Conservation (phyloP, 2,113 vertebrate species). For the Apistogramma diplotaenia region DNA sequence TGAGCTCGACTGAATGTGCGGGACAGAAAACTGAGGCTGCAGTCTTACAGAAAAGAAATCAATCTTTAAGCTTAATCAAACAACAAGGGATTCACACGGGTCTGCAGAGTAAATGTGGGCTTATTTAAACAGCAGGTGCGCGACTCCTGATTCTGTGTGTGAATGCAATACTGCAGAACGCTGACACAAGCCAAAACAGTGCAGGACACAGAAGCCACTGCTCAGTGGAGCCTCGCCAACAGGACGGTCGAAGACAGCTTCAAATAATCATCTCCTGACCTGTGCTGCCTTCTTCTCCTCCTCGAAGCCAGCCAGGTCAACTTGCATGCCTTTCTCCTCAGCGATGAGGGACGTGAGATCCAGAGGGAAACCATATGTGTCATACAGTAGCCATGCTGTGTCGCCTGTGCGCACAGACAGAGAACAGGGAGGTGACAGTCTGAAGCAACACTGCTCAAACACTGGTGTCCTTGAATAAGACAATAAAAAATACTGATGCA, state of each 20-base stretch:
- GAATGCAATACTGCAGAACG: conserved; percentile 24
- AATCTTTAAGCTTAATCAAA: conserved; percentile 7
- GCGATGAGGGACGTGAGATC: conserved; percentile 95
- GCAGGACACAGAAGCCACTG: neutral
- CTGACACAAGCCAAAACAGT: conserved; percentile 15
- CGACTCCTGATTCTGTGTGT: conserved; percentile 15
- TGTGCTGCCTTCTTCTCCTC: conserved; percentile 93
- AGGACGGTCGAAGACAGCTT: neutral
- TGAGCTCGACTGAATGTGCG: neutral
- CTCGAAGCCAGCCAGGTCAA: conserved; percentile 90
- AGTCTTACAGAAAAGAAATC: neutral
- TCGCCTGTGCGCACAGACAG: conserved; percentile 78
- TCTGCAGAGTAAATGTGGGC: conserved; percentile 6
- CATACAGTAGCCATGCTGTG: conserved; percentile 95
- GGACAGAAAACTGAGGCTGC: neutral
- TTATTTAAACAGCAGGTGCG: conserved; percentile 41
- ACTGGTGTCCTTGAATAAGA: neutral
- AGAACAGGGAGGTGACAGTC: neutral
- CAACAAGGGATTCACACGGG: neutral
- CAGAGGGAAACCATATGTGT: conserved; percentile 94
- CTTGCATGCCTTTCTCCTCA: conserved; percentile 90
- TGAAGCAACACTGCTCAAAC: neutral
- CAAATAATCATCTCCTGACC: conserved; percentile 71
- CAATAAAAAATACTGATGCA: neutral
- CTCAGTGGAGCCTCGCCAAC: neutral